Conservation (phyloP, 2,888 invertebrate species). For the Drosophila niveifrons region DNA sequence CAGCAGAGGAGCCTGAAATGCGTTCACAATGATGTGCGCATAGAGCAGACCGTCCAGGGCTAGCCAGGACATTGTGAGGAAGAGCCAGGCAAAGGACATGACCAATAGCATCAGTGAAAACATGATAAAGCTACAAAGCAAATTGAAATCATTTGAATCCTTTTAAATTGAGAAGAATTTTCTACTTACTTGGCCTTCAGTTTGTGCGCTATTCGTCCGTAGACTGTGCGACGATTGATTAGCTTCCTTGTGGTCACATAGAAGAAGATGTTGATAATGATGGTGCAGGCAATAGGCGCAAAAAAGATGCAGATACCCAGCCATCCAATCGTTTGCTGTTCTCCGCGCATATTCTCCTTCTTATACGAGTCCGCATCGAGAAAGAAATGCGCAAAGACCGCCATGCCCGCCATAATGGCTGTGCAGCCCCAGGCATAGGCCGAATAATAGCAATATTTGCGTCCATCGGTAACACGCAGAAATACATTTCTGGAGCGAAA, state of each 20-base stretch:
- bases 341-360: slow-evolving; percentile 87
- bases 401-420: slow-evolving; percentile 89
- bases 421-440: slow-evolving; percentile 93
- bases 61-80: slow-evolving; percentile 91
- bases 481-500: slow-evolving; percentile 95
- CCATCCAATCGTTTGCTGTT: slow-evolving; percentile 92
- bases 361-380: slow-evolving; percentile 88
- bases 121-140: slow-evolving; percentile 90
- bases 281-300: slow-evolving; percentile 92
- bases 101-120: slow-evolving; percentile 91
- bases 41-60: slow-evolving; percentile 91
- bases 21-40: slow-evolving; percentile 91
- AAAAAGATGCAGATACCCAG: slow-evolving; percentile 93
- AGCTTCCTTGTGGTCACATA: slow-evolving; percentile 92
- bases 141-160: neutral
- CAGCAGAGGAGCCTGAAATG: slow-evolving; percentile 90
- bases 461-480: slow-evolving; percentile 92
- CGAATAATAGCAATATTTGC: slow-evolving; percentile 95
- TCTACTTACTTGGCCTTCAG: slow-evolving; percentile 90
- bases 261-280: slow-evolving; percentile 92
- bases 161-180: neutral
- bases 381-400: slow-evolving; percentile 93
- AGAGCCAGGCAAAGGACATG: slow-evolving; percentile 92
- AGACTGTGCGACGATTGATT: slow-evolving; percentile 92
- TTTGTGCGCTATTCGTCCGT: slow-evolving; percentile 94